Evolutionary conservation across 1,140 invertebrate genomes (phyloP), one percentile per base, ranked within the genome.

Genomic region (Trachymyrmex cornetzi): DNA sequence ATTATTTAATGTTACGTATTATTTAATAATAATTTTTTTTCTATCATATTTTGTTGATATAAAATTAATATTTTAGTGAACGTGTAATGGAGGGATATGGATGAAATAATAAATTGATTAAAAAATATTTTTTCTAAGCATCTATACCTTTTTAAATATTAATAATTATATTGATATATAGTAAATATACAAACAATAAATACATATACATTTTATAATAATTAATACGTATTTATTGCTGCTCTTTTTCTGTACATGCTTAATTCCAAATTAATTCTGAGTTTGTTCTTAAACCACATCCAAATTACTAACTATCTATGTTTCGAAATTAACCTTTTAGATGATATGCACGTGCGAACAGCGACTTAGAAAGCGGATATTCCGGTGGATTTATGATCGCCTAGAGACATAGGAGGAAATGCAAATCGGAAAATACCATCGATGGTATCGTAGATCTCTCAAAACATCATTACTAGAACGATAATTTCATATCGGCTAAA

Each of bases 311-410:
- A 63, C 14, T 9, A 75, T 72, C 64, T 59, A 53, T 77, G 77
- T 53, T 55, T 61, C 87, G 59, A 77, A 75, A 89, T 89, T 89
- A 89, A 75, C 87, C 74, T 38, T 86, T 89, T 57, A 59, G 77
- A 69, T 48, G 61, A 67, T 67, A 55, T 44, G 27, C 24, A 16
- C 64, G 38, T 19, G 75, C 59, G 81, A 85, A 88, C 30, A 88
- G 71, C 69, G 72, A 67, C 59, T 87, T 79, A 88, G 82, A 59
- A 86, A 85, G 63, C 55, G 22, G 72, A 55, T 34, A 50, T 84
- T 77, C 63, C 61, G 90, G 92, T 88, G 79, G 88, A 93, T 93
- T 93, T 93, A 93, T 91, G 91, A 69, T 92, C 88, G 91, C 92
- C 87, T 89, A 86, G 53, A 64, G 53, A 64, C 48, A 53, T 38